Evolutionary conservation across 2,888 invertebrate species (phyloP), one percentile per base, ranked within the genome.

Genomic region (Teleiodes luculella): DNA sequence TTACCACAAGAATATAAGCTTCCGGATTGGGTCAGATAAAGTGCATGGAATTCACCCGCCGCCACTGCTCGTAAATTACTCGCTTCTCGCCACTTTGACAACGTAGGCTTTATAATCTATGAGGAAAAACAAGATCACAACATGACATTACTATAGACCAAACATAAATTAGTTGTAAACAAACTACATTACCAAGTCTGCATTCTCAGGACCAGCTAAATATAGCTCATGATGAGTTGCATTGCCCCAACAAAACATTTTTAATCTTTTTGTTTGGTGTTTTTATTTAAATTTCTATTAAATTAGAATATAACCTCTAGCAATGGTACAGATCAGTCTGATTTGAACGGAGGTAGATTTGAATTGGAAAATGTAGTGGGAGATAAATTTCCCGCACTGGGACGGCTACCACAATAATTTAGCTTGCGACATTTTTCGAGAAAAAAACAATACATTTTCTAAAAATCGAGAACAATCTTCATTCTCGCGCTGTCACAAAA

Each of bases 1-100:
- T 92, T 95, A 1, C 99, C 99, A 90, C 98, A 98, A 1, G 97
- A 95, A 82, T 93, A 97, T 5, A 98, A 90, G 67, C 94, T 91
- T 8, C 98, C 98, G 73, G 93, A 92, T 56, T 89, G 86, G 0
- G 95, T 94, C 0, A 97, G 86, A 60, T 97, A 91, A 11, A 98
- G 76, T 0, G 96, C 94, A 78, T 98, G 97, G 63, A 93, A 93
- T 66, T 94, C 93, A 18, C 98, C 97, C 67, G 97, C 95, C 4
- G 95, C 93, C 46, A 92, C 89, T 53, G 89, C 80, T 46, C 80
- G 74, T 1, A 94, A 81, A 60, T 86, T 82, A 53, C 80, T 81
- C 52, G 92, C 91, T 58, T 90, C 90, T 59, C 86, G 84, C 94
- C 94, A 94, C 68, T 91, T 90, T 56, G 93, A 88, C 58, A 90